phyloP scores from a whole-genome alignment of 2,113 vertebrate genomes.

The Nycticryphes semicollaris region DNA sequence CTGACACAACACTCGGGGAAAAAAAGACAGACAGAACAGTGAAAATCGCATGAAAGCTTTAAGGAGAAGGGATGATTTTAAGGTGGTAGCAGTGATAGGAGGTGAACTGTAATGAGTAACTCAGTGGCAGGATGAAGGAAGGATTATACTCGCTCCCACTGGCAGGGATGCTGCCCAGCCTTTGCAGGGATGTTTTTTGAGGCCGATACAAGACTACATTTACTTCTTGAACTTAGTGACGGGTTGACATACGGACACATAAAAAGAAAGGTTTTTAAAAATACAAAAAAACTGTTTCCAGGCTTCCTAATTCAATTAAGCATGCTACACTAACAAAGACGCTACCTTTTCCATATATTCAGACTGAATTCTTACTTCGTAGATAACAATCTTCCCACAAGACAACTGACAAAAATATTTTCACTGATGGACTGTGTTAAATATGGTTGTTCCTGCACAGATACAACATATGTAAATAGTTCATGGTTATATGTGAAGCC shows the following conservation, averaged over 20 bases:
- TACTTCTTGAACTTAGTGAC: neutral
- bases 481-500: neutral
- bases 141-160: neutral
- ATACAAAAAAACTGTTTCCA: neutral
- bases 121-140: neutral
- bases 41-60: fast-evolving
- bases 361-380: neutral
- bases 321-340: neutral
- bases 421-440: neutral
- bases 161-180: neutral
- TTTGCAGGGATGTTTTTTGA: neutral
- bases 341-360: neutral
- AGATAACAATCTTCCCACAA: neutral
- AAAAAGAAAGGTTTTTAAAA: neutral
- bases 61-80: neutral
- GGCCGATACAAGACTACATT: neutral
- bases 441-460: neutral
- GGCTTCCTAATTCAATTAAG: neutral
- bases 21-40: neutral
- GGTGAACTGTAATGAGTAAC: neutral
- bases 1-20: neutral
- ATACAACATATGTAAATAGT: neutral
- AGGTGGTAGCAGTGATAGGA: neutral
- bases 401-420: neutral
- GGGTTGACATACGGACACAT: neutral